Percentiles rank a stretch among this genome's conserved stretches.
Evolutionary conservation across 2,113 vertebrate genomes (phyloP).

Genomic region (Craseonycteris thonglongyai): DNA sequence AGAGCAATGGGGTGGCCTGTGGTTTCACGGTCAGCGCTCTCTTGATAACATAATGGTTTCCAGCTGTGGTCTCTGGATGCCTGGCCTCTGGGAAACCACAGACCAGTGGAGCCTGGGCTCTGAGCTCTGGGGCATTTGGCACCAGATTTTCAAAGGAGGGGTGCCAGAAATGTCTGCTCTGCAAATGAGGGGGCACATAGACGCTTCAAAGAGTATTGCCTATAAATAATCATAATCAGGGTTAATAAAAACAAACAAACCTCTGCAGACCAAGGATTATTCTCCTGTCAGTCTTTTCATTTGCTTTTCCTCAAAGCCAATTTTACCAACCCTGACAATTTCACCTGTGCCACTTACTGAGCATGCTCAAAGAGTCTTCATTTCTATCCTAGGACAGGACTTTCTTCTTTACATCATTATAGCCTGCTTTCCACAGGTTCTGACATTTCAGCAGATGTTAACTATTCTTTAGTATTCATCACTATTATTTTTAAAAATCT

Average conservation of each 20-base stretch:
- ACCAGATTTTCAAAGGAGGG: neutral
- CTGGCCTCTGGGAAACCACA: neutral
- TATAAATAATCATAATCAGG: too few species aligned
- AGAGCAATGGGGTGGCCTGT: neutral
- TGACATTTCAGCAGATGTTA: neutral
- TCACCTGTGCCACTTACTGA: neutral
- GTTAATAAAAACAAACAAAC: neutral
- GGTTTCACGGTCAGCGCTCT: conserved; percentile 6
- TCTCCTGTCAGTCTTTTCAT: neutral
- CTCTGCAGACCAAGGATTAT: neutral
- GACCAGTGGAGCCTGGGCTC: neutral
- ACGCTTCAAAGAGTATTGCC: neutral
- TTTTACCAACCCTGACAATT: neutral
- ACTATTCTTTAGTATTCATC: neutral
- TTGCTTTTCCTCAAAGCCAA: neutral
- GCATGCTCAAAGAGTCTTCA: neutral
- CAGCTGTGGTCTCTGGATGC: conserved; percentile 58
- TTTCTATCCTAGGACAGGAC: neutral
- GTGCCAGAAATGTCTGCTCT: neutral
- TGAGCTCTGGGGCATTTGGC: neutral
- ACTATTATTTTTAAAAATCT: neutral
- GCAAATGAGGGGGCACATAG: neutral
- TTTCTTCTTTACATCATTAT: neutral
- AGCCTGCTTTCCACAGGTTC: neutral
- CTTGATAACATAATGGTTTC: conserved; percentile 53